These are phyloP conservation scores for Popillia japonica DNA, from an alignment of 1,140 invertebrate genomes.

Conservation along the genomic window DNA sequence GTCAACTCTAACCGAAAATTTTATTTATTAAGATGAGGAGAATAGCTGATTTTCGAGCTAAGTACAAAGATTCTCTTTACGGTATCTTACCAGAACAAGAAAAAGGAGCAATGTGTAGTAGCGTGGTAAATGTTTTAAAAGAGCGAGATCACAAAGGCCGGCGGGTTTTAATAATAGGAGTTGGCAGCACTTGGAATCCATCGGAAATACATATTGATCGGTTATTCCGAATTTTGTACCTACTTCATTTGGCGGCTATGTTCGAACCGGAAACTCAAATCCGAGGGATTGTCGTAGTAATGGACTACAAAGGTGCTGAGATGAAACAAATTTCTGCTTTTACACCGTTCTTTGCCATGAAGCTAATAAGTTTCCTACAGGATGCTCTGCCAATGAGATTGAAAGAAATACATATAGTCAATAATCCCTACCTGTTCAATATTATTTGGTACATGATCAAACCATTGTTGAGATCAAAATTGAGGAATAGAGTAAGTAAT, in stretches of 20 bases:
- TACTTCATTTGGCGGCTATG: conserved; percentile 78
- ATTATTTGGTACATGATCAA: conserved; percentile 89
- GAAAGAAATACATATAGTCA: conserved; percentile 90
- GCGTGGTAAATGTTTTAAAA: conserved; percentile 72
- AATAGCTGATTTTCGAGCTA: conserved; percentile 76
- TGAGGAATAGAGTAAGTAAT: conserved; percentile 76
- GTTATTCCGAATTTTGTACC: conserved; percentile 78
- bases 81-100: conserved; percentile 73
- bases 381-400: conserved; percentile 89
- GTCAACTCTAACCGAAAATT: no score
- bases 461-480: conserved; percentile 85
- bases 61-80: conserved; percentile 69
- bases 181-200: conserved; percentile 73
- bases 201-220: conserved; percentile 74
- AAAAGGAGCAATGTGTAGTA: conserved; percentile 68
- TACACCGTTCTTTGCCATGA: conserved; percentile 75
- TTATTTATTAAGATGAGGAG: conserved; percentile 78
- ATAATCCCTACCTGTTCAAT: conserved; percentile 88
- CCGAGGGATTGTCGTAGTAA: conserved; percentile 77
- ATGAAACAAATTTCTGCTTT: conserved; percentile 76
- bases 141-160: conserved; percentile 55
- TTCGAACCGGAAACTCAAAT: conserved; percentile 78
- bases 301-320: conserved; percentile 80
- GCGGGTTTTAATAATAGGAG: conserved; percentile 49
- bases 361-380: conserved; percentile 80